These are phyloP conservation scores for Ophiothrix spiculata DNA, from an alignment of 35 echinoderm and acorn worm genomes.

Conservation along the genomic window DNA sequence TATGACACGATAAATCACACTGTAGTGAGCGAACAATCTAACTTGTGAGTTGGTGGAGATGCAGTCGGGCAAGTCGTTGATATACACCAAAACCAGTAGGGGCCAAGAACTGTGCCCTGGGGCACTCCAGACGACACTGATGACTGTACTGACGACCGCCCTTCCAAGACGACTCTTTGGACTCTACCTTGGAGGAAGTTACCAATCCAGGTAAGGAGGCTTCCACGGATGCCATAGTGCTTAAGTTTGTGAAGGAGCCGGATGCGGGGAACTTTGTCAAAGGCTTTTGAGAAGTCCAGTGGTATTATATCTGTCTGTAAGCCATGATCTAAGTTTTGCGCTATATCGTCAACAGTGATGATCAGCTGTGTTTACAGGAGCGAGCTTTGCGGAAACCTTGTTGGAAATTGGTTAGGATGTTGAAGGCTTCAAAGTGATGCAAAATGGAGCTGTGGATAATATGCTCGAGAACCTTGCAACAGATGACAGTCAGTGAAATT, in stretches of 20 bases:
- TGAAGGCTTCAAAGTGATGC: background rate
- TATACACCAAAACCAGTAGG: background rate
- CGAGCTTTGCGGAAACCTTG: slow-evolving; percentile 7
- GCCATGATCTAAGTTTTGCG: background rate
- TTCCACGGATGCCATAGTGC: slow-evolving; percentile 17
- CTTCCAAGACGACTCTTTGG: background rate
- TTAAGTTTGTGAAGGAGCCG: slow-evolving; percentile 30
- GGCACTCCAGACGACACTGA: background rate
- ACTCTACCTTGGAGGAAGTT: background rate
- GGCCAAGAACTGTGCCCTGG: background rate
- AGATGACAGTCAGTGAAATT: slow-evolving; percentile 19
- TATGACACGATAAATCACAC: background rate
- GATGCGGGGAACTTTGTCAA: slow-evolving; percentile 28
- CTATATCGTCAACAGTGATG: background rate
- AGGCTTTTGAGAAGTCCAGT: slow-evolving; percentile 31
- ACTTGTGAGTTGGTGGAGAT: background rate
- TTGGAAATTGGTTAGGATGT: slow-evolving; percentile 7
- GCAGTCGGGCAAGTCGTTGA: background rate
- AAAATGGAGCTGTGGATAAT: background rate
- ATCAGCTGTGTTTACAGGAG: slow-evolving; percentile 19
- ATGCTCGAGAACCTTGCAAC: slow-evolving; percentile 14
- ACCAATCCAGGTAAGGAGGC: background rate
- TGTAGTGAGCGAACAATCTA: too few relatives aligned
- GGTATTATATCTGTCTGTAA: background rate
- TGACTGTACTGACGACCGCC: background rate